Conservation (phyloP, 2,113 vertebrate species). For the Scytalopus superciliaris region DNA sequence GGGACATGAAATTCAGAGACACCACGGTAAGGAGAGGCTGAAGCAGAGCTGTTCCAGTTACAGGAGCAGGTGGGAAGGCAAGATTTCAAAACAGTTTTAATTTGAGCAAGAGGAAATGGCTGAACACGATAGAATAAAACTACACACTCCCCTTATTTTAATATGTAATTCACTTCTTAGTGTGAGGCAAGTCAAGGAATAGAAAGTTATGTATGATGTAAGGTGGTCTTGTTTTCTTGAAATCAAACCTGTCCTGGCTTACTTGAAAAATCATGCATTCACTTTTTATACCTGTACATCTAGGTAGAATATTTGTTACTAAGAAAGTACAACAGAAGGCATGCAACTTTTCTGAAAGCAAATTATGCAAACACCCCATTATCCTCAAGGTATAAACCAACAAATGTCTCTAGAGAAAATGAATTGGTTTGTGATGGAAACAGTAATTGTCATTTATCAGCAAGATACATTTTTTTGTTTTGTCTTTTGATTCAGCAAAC, state of each 20-base stretch:
- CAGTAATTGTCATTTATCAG: not conserved
- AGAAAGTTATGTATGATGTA: not conserved
- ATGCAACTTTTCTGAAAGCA: not conserved
- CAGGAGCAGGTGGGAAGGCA: conserved; percentile 53
- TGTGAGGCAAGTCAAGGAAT: not conserved
- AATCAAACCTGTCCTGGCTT: not conserved
- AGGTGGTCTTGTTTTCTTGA: not conserved
- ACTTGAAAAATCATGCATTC: not conserved
- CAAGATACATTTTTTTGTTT: not conserved
- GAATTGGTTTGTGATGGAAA: not conserved
- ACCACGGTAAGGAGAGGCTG: conserved; percentile 30
- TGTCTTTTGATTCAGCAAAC: not conserved
- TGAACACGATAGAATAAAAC: conserved; percentile 19
- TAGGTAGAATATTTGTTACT: not conserved
- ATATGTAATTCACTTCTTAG: not conserved
- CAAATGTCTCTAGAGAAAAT: not conserved
- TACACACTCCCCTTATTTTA: not conserved
- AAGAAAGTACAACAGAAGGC: not conserved
- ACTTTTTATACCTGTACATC: not conserved
- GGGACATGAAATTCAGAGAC: conserved; percentile 50
- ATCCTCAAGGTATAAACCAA: not conserved
- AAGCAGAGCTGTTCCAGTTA: conserved; percentile 42
- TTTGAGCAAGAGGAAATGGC: conserved; percentile 19
- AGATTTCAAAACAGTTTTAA: conserved; percentile 41
- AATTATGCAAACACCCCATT: not conserved